Evolutionary conservation across 1,140 invertebrate species (phyloP).

Genomic region (Drosophila erecta): DNA sequence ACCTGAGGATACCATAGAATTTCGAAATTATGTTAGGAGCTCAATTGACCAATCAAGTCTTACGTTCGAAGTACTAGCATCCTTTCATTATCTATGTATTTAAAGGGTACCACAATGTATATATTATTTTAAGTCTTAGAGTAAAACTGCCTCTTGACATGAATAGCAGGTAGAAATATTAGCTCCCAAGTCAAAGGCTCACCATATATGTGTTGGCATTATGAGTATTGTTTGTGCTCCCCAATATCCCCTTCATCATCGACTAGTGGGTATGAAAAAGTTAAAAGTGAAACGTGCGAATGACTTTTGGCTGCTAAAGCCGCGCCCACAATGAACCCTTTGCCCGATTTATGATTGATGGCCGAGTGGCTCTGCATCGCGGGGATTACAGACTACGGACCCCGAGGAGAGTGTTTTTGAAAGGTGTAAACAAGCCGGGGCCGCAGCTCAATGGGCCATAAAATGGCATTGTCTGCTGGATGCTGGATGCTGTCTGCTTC

Average conservation of each 20-base stretch:
- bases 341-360: constrained; percentile 80
- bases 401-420: constrained; percentile 69
- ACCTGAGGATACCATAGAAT: constrained; percentile 3
- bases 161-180: too few relatives aligned
- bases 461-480: constrained; percentile 75
- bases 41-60: too few relatives aligned
- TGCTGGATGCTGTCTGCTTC: constrained; percentile 28
- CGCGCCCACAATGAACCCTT: constrained; percentile 51
- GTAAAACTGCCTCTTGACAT: too few relatives aligned
- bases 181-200: too few relatives aligned
- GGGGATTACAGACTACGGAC: background rate
- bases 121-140: background rate
- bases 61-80: too few relatives aligned
- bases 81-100: background rate
- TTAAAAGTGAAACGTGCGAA: constrained; percentile 70
- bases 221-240: background rate
- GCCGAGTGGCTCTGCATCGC: constrained; percentile 5
- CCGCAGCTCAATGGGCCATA: constrained; percentile 80
- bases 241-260: background rate
- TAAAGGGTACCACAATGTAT: background rate
- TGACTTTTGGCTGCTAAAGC: constrained; percentile 77
- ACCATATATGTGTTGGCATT: too few relatives aligned
- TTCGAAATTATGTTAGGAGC: background rate
- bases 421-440: constrained; percentile 74
- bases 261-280: constrained; percentile 39